Conservation (phyloP, 2,888 invertebrate species). For the Amiota minor region DNA sequence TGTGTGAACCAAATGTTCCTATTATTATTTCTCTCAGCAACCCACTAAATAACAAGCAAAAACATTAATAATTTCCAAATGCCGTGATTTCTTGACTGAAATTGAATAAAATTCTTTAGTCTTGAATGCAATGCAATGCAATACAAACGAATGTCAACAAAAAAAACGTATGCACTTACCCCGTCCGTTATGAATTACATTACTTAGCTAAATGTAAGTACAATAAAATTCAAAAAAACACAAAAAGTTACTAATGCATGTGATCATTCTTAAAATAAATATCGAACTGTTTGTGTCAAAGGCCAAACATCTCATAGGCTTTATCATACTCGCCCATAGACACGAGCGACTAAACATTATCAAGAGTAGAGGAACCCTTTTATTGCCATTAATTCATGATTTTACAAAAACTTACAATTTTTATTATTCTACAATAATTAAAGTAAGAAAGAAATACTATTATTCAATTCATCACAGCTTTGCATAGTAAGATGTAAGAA, state of each 20-base stretch:
- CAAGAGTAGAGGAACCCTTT: conserved; percentile 48
- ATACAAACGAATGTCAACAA: conserved; percentile 55
- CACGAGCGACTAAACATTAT: conserved; percentile 61
- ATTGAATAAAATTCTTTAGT: too few relatives aligned
- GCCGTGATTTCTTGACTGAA: too few relatives aligned
- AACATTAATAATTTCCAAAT: too few relatives aligned
- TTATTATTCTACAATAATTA: conserved; percentile 13
- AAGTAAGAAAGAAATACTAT: too few relatives aligned
- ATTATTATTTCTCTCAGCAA: too few relatives aligned
- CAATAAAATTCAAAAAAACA: neutral
- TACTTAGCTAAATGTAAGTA: conserved; percentile 16
- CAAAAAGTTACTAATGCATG: neutral
- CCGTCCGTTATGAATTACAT: conserved; percentile 25
- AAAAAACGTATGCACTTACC: conserved; percentile 57
- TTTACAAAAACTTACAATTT: conserved; percentile 4
- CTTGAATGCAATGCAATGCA: neutral
- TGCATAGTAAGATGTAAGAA: too few relatives aligned
- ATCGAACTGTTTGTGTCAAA: neutral
- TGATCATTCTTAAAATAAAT: neutral
- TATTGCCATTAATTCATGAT: conserved; percentile 10
- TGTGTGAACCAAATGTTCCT: conserved; percentile 6
- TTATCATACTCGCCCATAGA: conserved; percentile 44
- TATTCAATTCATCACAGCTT: too few relatives aligned
- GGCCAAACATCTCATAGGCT: conserved; percentile 38
- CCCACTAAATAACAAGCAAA: too few relatives aligned